These are phyloP conservation scores for Aphelenchoides bicaudatus DNA, from an alignment of 2,888 invertebrate genomes.

Conservation along the genomic window DNA sequence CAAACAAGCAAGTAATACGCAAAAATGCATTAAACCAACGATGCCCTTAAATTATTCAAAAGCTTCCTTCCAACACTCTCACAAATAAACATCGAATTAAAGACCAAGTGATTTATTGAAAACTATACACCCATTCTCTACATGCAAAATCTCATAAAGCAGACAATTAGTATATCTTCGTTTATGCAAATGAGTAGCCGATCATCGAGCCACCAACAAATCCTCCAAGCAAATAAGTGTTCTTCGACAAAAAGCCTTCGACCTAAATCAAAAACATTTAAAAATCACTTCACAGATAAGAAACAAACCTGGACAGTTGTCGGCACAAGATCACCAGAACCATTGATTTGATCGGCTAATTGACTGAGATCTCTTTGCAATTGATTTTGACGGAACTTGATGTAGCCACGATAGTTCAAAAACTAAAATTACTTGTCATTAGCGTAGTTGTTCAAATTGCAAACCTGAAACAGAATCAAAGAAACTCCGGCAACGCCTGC, in stretches of 20 bases:
- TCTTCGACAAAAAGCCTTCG: slow-evolving; percentile 36
- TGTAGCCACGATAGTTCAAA: slow-evolving; percentile 45
- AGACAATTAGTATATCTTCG: not conserved
- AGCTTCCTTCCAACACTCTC: too few relatives aligned
- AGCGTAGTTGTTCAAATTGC: not conserved
- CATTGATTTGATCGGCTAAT: slow-evolving; percentile 20
- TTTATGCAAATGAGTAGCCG: slow-evolving; percentile 41
- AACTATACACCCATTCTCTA: not conserved
- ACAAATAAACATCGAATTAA: too few relatives aligned
- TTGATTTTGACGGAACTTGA: slow-evolving; percentile 36
- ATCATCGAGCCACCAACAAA: slow-evolving; percentile 43
- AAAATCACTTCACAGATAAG: not conserved
- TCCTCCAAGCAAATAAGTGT: slow-evolving; percentile 39
- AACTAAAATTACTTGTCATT: slow-evolving; percentile 31
- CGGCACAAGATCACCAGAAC: slow-evolving; percentile 24
- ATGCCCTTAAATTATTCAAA: too few relatives aligned
- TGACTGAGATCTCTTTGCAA: slow-evolving; percentile 36
- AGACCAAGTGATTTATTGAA: too few relatives aligned
- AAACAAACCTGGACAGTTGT: slow-evolving; percentile 12
- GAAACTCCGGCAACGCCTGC: slow-evolving; percentile 39
- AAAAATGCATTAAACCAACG: too few relatives aligned
- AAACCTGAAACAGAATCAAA: slow-evolving; percentile 38
- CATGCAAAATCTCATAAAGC: not conserved
- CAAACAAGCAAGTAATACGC: too few relatives aligned
- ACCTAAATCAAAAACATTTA: slow-evolving; percentile 21